Evolutionary conservation across 2,888 invertebrate species (phyloP).

Genomic region (Cheilosia impressa): DNA sequence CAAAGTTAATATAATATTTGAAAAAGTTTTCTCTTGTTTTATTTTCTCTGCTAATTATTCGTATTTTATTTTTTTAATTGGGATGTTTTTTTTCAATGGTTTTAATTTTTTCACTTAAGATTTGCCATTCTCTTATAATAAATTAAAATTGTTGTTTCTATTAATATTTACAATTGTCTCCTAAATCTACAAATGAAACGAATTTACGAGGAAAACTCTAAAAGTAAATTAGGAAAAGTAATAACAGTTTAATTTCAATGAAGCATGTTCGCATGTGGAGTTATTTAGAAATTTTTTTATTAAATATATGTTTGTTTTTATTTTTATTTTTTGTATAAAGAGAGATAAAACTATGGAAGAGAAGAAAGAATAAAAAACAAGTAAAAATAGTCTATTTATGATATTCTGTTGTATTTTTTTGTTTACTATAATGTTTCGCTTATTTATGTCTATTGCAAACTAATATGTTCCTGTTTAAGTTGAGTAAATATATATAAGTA

Average conservation of each 20-base stretch:
- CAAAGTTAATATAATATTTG: conserved; percentile 17
- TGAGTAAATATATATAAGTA: conserved; percentile 20
- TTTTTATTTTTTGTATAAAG: conserved; percentile 8
- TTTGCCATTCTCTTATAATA: conserved; percentile 10
- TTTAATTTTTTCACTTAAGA: conserved; percentile 9
- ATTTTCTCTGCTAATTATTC: conserved; percentile 2
- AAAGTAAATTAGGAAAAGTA: neutral
- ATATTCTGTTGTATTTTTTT: conserved; percentile 11
- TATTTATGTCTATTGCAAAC: conserved; percentile 53
- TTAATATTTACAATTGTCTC: conserved; percentile 23
- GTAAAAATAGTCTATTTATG: conserved; percentile 7
- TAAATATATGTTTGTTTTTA: neutral
- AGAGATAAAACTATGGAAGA: conserved; percentile 36
- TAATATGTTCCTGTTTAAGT: conserved; percentile 34
- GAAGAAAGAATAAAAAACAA: conserved; percentile 4
- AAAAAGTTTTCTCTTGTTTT: conserved; percentile 7
- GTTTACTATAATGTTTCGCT: conserved; percentile 3
- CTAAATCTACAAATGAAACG: conserved; percentile 1
- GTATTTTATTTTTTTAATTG: neutral
- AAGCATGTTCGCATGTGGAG: neutral
- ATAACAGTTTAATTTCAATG: conserved; percentile 2
- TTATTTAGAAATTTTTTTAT: neutral
- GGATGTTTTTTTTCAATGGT: neutral
- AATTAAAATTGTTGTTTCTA: conserved; percentile 4
- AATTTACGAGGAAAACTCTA: neutral